Base-by-base conservation (phyloP, 2,797 vertebrate species). In the Rhodeus uyekii region DNA sequence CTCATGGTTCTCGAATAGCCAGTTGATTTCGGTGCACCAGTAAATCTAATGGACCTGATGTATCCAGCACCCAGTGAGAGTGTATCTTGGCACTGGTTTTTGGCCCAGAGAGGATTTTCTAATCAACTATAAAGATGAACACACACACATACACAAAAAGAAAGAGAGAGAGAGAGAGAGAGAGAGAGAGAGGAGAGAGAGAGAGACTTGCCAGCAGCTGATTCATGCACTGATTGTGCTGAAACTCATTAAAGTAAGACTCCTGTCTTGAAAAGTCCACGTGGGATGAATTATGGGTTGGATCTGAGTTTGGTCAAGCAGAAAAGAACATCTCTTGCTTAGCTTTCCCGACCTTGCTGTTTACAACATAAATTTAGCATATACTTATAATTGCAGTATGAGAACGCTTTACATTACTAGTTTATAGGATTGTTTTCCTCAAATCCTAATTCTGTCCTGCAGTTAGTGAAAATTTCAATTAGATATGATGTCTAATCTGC, bases 221-320 rank as follows among this genome's bases (percentile, higher is more conserved):
- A 87, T 88, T 89, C 42, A 80, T 87, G 83, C 80, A 68, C 71
- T 76, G 81, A 82, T 63, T 88, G 85, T 84, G 24, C 71, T 83
- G 83, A 86, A 84, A 80, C 76, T 84, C 78, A 86, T 91, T 78
- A 73, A 65, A 53, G 74, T 82, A 64, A 75, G 60, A 82, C 65
- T 81, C 44, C 61, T 84, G 61, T 86, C 71, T 63, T 53, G 72
- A 71, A 60, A 80, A 53, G 42, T 80, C 55, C 61, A 68, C 65
- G 9, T 27, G 38, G 55, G 64, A 72, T 80, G 85, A 89, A 73
- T 50, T 84, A 87, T 82, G 36, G 55, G 3, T 42, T 67, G 58
- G 27, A 86, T 76, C 83, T 77, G 34, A 78, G 68, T 80, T 29
- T 44, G 29, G 60, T 67, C 22, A 55, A 29, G 5, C 18, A 76